These are phyloP conservation scores for Centropus unirufus DNA, from an alignment of 2,113 vertebrate species.

Conservation along the genomic window DNA sequence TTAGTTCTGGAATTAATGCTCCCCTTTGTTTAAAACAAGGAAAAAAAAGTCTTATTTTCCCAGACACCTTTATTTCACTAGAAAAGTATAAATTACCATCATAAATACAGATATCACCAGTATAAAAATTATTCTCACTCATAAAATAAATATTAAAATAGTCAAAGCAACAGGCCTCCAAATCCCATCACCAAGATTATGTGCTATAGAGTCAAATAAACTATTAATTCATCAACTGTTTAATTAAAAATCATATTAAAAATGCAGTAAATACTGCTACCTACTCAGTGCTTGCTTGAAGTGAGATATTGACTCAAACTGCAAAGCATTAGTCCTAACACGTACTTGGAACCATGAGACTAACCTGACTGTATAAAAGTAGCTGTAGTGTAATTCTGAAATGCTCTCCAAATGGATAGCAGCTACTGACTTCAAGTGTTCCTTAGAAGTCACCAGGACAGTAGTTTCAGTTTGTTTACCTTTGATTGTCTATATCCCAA, in stretches of 20 bases:
- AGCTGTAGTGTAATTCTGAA: background rate
- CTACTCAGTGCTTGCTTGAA: slow-evolving; percentile 3
- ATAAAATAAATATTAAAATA: slow-evolving; percentile 75
- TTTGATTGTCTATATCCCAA: background rate
- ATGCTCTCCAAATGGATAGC: background rate
- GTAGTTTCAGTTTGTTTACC: background rate
- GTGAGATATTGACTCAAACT: slow-evolving; percentile 15
- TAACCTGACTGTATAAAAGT: background rate
- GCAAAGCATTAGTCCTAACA: background rate
- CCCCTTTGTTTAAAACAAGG: background rate
- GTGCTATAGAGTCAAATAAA: slow-evolving; percentile 19
- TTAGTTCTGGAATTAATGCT: background rate
- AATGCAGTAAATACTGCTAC: slow-evolving; percentile 69
- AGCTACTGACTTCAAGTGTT: background rate
- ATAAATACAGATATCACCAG: slow-evolving; percentile 78
- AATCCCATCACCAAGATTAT: slow-evolving; percentile 55
- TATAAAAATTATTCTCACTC: slow-evolving; percentile 75
- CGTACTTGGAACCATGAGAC: background rate
- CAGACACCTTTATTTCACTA: slow-evolving; percentile 82
- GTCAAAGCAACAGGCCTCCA: slow-evolving; percentile 35
- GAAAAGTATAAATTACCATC: slow-evolving; percentile 78
- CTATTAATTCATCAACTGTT: background rate
- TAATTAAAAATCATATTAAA: slow-evolving; percentile 30
- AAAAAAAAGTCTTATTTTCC: slow-evolving; percentile 5
- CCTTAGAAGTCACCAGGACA: background rate